These are phyloP conservation scores for Apis laboriosa DNA, from an alignment of 1,140 invertebrate species.

Conservation along the genomic window DNA sequence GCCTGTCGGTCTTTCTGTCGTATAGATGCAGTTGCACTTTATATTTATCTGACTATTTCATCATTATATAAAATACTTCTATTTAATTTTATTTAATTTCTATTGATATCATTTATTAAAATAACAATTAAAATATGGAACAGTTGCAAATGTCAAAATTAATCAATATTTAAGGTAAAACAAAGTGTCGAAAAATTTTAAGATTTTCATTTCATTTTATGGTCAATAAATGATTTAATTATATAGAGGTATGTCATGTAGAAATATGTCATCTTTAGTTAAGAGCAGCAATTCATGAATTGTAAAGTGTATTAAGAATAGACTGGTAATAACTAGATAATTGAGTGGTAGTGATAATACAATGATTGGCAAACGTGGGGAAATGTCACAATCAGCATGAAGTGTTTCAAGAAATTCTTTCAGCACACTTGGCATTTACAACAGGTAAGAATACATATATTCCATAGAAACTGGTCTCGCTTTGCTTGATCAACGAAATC, in stretches of 20 bases:
- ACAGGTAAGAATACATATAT: constrained; percentile 61
- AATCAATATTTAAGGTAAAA: not conserved
- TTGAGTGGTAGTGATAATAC: constrained; percentile 8
- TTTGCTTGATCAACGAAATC: not conserved
- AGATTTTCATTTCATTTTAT: not conserved
- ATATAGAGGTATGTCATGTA: too few species aligned
- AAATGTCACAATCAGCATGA: constrained; percentile 62
- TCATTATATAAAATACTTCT: not conserved
- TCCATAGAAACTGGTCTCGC: not conserved
- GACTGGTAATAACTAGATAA: not conserved
- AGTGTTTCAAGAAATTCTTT: constrained; percentile 74
- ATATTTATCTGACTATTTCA: not conserved
- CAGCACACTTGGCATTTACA: constrained; percentile 76
- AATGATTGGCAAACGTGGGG: constrained; percentile 1
- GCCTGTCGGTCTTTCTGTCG: not conserved
- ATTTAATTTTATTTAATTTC: not conserved
- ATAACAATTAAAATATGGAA: not conserved
- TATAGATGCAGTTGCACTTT: not conserved
- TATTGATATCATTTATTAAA: not conserved
- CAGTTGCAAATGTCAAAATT: too few species aligned
- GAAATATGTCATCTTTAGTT: not conserved
- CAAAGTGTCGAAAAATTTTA: not conserved
- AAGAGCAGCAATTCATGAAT: not conserved
- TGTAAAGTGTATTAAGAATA: not conserved
- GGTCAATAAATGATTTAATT: not conserved